Evolutionary conservation across 2,888 invertebrate species (phyloP).

Genomic region (Patella caerulea): DNA sequence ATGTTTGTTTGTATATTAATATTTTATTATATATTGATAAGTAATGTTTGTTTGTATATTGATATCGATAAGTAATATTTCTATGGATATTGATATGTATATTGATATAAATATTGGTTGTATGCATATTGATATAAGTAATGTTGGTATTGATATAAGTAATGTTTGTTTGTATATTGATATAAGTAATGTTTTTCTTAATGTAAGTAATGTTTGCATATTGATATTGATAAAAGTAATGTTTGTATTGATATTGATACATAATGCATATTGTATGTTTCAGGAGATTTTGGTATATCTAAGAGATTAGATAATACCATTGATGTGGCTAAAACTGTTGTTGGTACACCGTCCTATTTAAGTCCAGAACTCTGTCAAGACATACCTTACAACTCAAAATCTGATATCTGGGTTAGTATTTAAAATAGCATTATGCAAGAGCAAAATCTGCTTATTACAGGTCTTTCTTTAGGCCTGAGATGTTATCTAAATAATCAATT

Average conservation of each 20-base stretch:
- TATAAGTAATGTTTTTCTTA: no score
- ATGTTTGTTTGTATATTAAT: no score
- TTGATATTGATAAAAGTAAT: slow-evolving; percentile 10
- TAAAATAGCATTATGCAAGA: no score
- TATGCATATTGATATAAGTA: background rate
- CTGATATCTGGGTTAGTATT: slow-evolving; percentile 67
- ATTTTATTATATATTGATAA: background rate
- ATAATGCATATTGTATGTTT: slow-evolving; percentile 15
- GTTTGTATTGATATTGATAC: background rate
- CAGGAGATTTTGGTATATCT: slow-evolving; percentile 71
- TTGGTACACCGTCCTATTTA: slow-evolving; percentile 69
- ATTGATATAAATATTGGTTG: no score
- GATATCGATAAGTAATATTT: no score
- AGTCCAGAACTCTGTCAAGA: slow-evolving; percentile 71
- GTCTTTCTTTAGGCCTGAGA: no score
- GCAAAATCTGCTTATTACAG: no score
- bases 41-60: background rate
- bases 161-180: background rate
- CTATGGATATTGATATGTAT: no score
- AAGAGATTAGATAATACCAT: slow-evolving; percentile 66
- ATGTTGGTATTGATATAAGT: background rate
- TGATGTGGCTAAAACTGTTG: slow-evolving; percentile 68
- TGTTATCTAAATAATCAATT: no score
- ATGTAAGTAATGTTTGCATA: background rate
- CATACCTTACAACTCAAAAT: slow-evolving; percentile 69